Base-by-base conservation (phyloP, 2,888 invertebrate species). In the Nephrotoma appendiculata region DNA sequence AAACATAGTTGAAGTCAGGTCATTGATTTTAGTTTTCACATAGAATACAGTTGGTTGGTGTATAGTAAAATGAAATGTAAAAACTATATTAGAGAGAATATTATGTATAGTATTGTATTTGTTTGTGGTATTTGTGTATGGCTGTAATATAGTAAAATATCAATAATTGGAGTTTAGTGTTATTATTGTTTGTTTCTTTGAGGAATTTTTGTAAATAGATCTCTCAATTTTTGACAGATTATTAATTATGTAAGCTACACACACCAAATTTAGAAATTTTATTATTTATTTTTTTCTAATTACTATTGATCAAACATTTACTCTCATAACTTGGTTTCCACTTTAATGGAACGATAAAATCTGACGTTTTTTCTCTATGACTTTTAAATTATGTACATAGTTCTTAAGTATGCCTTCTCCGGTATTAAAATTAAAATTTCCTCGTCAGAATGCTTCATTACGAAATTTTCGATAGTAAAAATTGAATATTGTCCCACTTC, bases 1-100 rank as follows among this genome's bases (percentile, higher is more conserved):
- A 43, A 42, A 84, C 43, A 84, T 43, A 84, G 84, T 84, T 84
- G 84, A 84, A 84, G 84, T 84, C 84, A 84, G 84, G 84, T 84
- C 84, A 84, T 84, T 84, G 84, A 84, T 84, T 84, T 84, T 84
- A 42, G 84, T 84, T 42, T 84, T 84, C 71, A 71, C 71, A 71
- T 71, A 71, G 71, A 31, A 6, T 71, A 71, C 9, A 71, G 71
- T 71, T 71, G 31, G 71, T 71, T 71, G 71, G 71, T 71, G 71
- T 31, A 71, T 71, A 71, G 71, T 71, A 71, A 71, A 71, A 71
- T 71, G 71, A 71, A 71, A 71, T 71, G 19, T 31, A 31, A 52
- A 71, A 71, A 31, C 71, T 71, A 31, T 71, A 71, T 31, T 71
- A 71, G 71, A 71, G 71, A 31, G 71, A 71, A 71, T 71, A 48